Evolutionary conservation across 2,888 invertebrate genomes (phyloP), one percentile per base, ranked within the genome.

Genomic region (Beris morrisii): DNA sequence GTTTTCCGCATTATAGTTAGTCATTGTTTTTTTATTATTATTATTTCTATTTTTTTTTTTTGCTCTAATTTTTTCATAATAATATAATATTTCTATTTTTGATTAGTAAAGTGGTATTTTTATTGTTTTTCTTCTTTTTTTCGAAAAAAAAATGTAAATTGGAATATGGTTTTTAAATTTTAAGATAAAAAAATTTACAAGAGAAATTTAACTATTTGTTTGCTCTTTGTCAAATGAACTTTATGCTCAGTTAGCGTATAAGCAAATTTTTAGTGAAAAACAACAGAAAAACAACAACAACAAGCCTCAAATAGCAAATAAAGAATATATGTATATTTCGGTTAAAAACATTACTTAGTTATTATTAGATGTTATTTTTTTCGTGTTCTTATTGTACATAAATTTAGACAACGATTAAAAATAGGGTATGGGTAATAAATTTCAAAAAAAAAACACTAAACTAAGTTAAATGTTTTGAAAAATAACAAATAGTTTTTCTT

Each of bases 191-290:
- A 38, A 38, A 61, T 22, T n/a, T 30, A 46, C 12, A 59, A 46
- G 46, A 31, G 7, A 59, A 48, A 28, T 46, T 28, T 31, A 59
- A 59, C 30, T 52, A 52, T 50, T 61, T 45, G 61, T 61, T 61
- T 61, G 61, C 61, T 61, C 61, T 61, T 61, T 61, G 61, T 52
- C 61, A 38, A 52, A 61, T 61, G 38, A 61, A 61, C 61, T 61
- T 61, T 61, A 61, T 61, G 61, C 61, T 61, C 61, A 61, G 61
- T 61, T 50, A 61, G 45, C 50, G 38, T 38, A 38, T 38, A 38
- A 38, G 38, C 7, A 38, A 38, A 9, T 38, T 22, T 9, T 38
- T 38, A 38, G 38, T 38, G 38, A 3, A 9, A 38, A 38, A 38
- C 7, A 38, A 38, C 5, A 7, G 9, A 7, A 38, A 9, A 9